These are phyloP conservation scores for Oligia fasciuncula DNA, from an alignment of 2,888 invertebrate species.

Conservation along the genomic window DNA sequence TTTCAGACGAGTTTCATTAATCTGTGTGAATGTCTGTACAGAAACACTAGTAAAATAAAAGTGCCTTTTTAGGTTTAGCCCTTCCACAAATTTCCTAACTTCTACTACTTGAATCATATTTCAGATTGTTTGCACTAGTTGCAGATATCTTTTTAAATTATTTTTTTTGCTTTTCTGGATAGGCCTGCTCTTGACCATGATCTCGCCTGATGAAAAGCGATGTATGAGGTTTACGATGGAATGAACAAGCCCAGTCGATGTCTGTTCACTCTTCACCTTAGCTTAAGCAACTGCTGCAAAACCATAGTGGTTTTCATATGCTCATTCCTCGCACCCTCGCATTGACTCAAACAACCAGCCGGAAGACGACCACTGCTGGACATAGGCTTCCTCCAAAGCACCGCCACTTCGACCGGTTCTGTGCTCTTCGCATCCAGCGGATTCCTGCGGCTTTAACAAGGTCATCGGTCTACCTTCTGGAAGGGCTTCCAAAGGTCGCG, in stretches of 20 bases:
- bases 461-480: too few species aligned
- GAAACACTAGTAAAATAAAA: neutral
- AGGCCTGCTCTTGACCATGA: neutral
- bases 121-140: neutral
- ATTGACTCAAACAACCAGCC: neutral
- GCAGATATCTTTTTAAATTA: neutral
- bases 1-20: neutral
- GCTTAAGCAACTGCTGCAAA: neutral
- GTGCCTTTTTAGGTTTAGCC: neutral
- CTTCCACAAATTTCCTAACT: neutral
- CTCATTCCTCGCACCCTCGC: too few species aligned
- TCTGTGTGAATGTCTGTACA: neutral
- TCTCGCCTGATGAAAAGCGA: neutral
- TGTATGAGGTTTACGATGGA: too few species aligned
- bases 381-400: neutral
- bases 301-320: too few species aligned
- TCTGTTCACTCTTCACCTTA: neutral
- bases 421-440: too few species aligned
- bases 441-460: too few species aligned
- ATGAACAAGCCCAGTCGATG: neutral
- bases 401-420: too few species aligned
- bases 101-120: neutral
- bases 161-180: neutral
- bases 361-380: neutral
- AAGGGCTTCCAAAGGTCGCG: too few species aligned